Percentiles rank a stretch among this genome's conserved stretches.
Conservation (phyloP, 2,113 vertebrate genomes). For the Gulo gulo region DNA sequence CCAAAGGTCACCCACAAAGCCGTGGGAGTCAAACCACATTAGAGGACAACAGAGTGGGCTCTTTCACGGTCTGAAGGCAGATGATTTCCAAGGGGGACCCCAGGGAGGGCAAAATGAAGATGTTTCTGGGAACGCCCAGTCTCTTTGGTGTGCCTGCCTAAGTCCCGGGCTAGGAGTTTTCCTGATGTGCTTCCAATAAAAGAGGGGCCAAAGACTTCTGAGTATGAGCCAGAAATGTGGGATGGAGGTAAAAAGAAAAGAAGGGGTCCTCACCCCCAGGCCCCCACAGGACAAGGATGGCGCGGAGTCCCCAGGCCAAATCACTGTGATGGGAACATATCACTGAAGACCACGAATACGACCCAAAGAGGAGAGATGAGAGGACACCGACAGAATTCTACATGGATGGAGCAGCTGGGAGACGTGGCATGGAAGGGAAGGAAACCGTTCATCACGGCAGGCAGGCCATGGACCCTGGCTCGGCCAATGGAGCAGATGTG, state of each 20-base stretch:
- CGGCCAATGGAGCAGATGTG: accelerated
- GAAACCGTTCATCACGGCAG: neutral
- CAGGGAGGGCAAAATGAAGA: too few relatives aligned
- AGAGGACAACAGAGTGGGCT: too few relatives aligned
- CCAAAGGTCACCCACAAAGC: neutral
- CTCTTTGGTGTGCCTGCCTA: accelerated
- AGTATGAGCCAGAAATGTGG: neutral
- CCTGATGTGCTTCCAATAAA: neutral
- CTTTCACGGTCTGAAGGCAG: neutral
- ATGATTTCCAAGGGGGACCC: neutral
- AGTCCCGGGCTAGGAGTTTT: neutral
- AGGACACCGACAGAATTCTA: accelerated
- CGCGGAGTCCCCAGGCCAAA: neutral
- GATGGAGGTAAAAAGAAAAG: too few relatives aligned
- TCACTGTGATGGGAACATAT: neutral
- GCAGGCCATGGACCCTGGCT: neutral
- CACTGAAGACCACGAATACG: neutral
- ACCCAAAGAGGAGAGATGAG: neutral
- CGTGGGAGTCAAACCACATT: neutral
- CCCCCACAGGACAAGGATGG: too few relatives aligned
- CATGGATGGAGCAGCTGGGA: neutral
- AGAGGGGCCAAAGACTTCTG: neutral
- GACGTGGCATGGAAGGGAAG: neutral
- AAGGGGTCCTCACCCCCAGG: too few relatives aligned
- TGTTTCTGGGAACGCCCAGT: too few relatives aligned